Base-by-base conservation (phyloP, 2,888 invertebrate species). In the Stenurella melanura region DNA sequence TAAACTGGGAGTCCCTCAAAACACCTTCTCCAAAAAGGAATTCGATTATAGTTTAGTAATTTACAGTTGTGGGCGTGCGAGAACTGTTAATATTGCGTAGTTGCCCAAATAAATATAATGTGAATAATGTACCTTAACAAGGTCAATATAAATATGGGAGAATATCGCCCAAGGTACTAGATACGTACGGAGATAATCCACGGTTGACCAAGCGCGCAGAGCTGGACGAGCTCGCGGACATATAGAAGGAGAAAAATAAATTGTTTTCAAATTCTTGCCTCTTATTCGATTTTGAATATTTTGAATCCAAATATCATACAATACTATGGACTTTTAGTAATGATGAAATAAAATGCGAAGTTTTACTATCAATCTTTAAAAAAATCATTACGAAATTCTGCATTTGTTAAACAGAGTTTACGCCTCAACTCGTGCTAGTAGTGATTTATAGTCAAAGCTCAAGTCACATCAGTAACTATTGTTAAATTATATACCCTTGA, bases 21-120 rank as follows among this genome's bases (percentile, higher is more conserved):
- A 87, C 88, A 87, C 88, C 88, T 88, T 86, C 86, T 86, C 83
- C 86, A 87, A 87, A 87, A 87, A 86, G 86, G 87, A 87, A 87
- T 87, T 88, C 87, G 88, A 88, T 88, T 88, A 88, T 84, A 83
- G 84, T 85, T 84, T 81, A 83, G 85, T 87, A 86, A 86, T 87
- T 86, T 87, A 87, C 84, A 83, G 61, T 26, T 12, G 58, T 58
- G 69, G 69, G 69, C 69, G 69, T 58, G 56, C 1, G 54, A 10
- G 19, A 26, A 17, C 54, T 30, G 54, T 54, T 54, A 68, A 68
- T 61, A 56, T 54, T 30, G 67, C 21, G 54, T 26, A 68, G 67
- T 68, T 30, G 67, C 26, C 67, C 67, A 56, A 26, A 54, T 54
- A 54, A 30, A 68, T 26, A 30, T 54, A 26, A 54, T 19, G 11